Evolutionary conservation across 1,140 invertebrate species (phyloP).

Genomic region (Cyphomyrmex costatus): DNA sequence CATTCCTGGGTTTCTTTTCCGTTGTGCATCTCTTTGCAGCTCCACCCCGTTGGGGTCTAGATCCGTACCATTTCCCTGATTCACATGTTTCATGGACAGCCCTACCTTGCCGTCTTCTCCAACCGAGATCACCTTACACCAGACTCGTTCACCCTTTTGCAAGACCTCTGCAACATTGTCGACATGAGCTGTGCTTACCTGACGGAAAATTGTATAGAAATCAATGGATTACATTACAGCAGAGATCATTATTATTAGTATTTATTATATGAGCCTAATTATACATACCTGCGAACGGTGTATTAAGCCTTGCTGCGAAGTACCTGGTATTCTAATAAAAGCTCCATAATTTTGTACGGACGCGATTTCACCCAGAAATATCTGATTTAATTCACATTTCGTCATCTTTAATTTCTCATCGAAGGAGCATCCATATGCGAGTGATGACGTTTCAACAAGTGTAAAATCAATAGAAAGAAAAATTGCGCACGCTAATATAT

Average conservation of each 20-base stretch:
- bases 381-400: conserved; percentile 80
- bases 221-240: conserved; percentile 26
- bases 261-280: background rate
- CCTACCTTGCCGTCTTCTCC: conserved; percentile 85
- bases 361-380: conserved; percentile 83
- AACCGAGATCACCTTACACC: conserved; percentile 85
- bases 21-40: conserved; percentile 82
- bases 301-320: conserved; percentile 83
- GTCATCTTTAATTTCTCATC: conserved; percentile 70
- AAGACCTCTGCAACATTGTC: conserved; percentile 84
- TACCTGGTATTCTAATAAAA: conserved; percentile 85
- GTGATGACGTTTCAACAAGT: background rate
- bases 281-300: conserved; percentile 80
- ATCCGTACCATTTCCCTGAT: conserved; percentile 85
- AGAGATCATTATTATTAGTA: background rate
- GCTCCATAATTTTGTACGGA: conserved; percentile 86
- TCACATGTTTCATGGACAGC: conserved; percentile 85
- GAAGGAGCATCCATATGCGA: background rate
- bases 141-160: conserved; percentile 83
- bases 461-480: conserved; percentile 14
- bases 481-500: no score
- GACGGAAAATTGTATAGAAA: conserved; percentile 41
- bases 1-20: conserved; percentile 74
- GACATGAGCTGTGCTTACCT: conserved; percentile 81
- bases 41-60: conserved; percentile 85